These are phyloP conservation scores for Chironomus tentans DNA, from an alignment of 2,888 invertebrate genomes.

Conservation along the genomic window DNA sequence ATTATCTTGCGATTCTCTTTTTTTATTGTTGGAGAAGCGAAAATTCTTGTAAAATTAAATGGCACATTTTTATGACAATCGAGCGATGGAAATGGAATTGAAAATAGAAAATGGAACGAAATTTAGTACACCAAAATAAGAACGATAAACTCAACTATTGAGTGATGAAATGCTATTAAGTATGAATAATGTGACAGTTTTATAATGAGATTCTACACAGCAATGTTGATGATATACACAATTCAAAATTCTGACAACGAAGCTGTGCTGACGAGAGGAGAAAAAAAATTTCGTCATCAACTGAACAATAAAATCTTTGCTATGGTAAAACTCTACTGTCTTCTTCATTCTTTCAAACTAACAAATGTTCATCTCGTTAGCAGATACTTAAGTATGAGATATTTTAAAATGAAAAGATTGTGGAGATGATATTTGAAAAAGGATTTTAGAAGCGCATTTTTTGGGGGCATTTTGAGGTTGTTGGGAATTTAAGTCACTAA, in stretches of 20 bases:
- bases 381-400: not conserved
- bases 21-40: not conserved
- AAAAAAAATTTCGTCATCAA: not conserved
- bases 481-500: no score
- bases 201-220: not conserved
- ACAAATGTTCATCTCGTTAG: slow-evolving; percentile 3
- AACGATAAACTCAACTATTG: not conserved
- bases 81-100: not conserved
- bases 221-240: not conserved
- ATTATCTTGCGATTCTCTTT: not conserved
- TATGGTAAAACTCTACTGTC: not conserved
- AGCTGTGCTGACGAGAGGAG: not conserved
- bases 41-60: not conserved
- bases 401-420: not conserved
- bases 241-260: not conserved
- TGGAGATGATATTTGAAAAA: not conserved
- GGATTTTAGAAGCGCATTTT: no score
- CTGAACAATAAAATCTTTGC: not conserved
- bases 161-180: not conserved
- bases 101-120: not conserved
- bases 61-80: not conserved
- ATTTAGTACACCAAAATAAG: not conserved
- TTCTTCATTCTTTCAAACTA: not conserved
- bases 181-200: not conserved
- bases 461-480: no score